Evolutionary conservation across 2,113 vertebrate genomes (phyloP).

Genomic region (Misgurnus anguillicaudatus): DNA sequence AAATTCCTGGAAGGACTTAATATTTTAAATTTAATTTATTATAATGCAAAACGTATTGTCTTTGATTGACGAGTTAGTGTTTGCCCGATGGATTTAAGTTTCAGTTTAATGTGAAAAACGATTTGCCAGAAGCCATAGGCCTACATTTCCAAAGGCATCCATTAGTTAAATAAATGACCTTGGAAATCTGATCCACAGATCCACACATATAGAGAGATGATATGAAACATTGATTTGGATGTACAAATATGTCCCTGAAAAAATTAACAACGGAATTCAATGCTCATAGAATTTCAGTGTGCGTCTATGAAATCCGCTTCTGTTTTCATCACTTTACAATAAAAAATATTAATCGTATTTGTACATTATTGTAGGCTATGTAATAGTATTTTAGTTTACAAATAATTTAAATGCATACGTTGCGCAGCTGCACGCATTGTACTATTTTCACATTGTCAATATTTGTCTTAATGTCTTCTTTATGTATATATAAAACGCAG

Average conservation of each 20-base stretch:
- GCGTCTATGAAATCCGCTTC: not conserved
- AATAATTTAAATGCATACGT: too few relatives aligned
- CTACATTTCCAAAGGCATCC: not conserved
- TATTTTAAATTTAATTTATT: too few relatives aligned
- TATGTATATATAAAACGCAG: not conserved
- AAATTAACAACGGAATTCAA: too few relatives aligned
- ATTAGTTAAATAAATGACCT: conserved; percentile 43
- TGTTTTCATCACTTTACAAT: not conserved
- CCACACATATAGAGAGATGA: not conserved
- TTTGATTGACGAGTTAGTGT: too few relatives aligned
- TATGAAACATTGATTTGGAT: not conserved
- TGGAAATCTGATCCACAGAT: conserved; percentile 10
- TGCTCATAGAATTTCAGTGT: not conserved
- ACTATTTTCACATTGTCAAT: too few relatives aligned
- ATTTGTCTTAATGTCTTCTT: too few relatives aligned
- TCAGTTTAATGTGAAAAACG: not conserved
- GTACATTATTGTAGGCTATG: not conserved
- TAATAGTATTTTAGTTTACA: not conserved
- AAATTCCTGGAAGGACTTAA: not conserved
- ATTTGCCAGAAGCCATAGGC: not conserved
- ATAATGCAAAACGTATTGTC: too few relatives aligned
- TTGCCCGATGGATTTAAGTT: not conserved
- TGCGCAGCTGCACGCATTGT: too few relatives aligned
- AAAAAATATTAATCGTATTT: not conserved
- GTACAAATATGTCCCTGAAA: not conserved